A percentile compares a stretch with the other conserved stretches of the same genome.
These are phyloP conservation scores for Glyphotaelius pellucidus DNA, from an alignment of 2,888 invertebrate species.

Conservation along the genomic window DNA sequence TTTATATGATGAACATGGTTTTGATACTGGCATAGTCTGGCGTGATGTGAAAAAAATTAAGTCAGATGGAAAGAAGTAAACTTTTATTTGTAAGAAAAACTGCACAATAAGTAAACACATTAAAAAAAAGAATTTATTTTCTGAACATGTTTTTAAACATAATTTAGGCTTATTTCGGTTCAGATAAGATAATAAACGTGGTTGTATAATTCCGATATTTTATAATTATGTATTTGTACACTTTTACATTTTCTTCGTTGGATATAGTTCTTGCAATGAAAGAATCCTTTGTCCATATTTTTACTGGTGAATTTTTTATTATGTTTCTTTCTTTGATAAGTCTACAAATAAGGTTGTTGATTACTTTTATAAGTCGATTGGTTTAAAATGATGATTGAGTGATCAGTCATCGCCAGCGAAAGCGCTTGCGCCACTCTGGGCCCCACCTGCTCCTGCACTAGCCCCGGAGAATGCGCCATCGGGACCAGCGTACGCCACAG, in stretches of 20 bases:
- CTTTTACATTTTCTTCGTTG: neutral
- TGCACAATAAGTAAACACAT: neutral
- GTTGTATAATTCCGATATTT: neutral
- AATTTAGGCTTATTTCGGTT: neutral
- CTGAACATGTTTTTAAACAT: neutral
- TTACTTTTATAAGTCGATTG: neutral
- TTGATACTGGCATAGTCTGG: neutral
- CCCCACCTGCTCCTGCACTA: neutral
- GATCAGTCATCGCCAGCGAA: neutral
- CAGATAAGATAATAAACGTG: neutral
- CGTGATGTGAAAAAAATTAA: neutral
- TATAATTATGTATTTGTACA: too few species aligned
- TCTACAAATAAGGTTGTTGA: neutral
- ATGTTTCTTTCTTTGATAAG: neutral
- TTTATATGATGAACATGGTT: too few species aligned
- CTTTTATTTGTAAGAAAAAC: neutral
- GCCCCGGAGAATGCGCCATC: neutral
- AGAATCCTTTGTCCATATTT: neutral
- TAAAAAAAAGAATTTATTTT: neutral
- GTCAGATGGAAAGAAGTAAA: neutral
- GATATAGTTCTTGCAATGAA: neutral
- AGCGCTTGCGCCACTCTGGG: too few species aligned
- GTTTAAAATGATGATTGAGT: neutral
- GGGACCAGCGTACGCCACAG: neutral
- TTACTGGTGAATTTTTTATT: neutral